A percentile compares a stretch with the other conserved stretches of the same genome.
These are phyloP conservation scores for Lipophrys pholis DNA, from an alignment of 2,113 vertebrate species.

Conservation along the genomic window DNA sequence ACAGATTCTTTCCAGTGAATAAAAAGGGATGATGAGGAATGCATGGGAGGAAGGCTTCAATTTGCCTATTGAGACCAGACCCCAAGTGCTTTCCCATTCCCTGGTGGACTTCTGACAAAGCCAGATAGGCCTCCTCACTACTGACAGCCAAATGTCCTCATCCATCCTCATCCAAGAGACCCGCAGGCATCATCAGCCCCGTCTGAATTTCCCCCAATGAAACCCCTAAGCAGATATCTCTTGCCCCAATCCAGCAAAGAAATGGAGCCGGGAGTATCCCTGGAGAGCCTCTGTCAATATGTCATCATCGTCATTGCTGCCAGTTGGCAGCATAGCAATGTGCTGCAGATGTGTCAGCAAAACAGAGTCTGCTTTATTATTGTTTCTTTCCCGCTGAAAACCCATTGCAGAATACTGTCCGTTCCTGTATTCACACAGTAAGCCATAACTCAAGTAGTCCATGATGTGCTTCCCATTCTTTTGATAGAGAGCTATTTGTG, in stretches of 20 bases:
- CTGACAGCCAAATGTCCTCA: constrained; percentile 81
- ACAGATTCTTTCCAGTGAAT: constrained; percentile 30
- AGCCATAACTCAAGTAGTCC: constrained; percentile 50
- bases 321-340: constrained; percentile 67
- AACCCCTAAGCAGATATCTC: constrained; percentile 70
- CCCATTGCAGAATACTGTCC: constrained; percentile 31
- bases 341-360: constrained; percentile 74
- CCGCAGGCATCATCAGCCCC: constrained; percentile 68
- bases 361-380: constrained; percentile 58
- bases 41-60: constrained; percentile 39
- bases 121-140: constrained; percentile 71
- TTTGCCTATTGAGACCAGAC: constrained; percentile 59
- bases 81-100: constrained; percentile 55
- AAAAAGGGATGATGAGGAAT: constrained; percentile 53
- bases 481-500: constrained; percentile 50
- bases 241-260: constrained; percentile 52
- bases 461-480: constrained; percentile 52
- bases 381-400: constrained; percentile 53
- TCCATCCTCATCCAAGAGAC: constrained; percentile 78
- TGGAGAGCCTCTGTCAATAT: constrained; percentile 76
- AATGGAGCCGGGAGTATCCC: constrained; percentile 65
- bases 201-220: constrained; percentile 71
- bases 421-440: constrained; percentile 33
- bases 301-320: constrained; percentile 77
- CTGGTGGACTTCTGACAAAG: constrained; percentile 64